These are phyloP conservation scores for Cheirogaleus major DNA, from an alignment of 2,797 vertebrate species.

Conservation along the genomic window DNA sequence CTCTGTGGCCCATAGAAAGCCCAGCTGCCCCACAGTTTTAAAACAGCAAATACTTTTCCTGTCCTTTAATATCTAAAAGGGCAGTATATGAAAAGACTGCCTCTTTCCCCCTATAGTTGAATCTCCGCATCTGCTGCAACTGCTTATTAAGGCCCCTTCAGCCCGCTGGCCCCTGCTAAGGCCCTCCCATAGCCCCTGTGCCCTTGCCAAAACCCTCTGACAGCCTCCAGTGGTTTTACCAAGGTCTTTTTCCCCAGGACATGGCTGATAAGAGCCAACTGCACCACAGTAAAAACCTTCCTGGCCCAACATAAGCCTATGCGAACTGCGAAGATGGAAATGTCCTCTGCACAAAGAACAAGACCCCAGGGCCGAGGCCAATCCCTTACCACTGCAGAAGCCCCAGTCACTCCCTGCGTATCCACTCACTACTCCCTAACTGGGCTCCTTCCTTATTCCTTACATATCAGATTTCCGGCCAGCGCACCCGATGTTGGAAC, in stretches of 20 bases:
- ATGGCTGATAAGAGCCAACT: slow-evolving; percentile 40
- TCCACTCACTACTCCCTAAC: background rate
- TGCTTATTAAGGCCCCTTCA: slow-evolving; percentile 30
- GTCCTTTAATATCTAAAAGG: slow-evolving; percentile 44
- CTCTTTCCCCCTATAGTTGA: background rate
- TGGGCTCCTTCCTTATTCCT: background rate
- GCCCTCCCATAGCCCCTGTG: background rate
- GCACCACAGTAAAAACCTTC: slow-evolving; percentile 14
- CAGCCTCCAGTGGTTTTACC: slow-evolving; percentile 34
- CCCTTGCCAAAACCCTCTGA: slow-evolving; percentile 43
- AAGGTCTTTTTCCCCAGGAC: slow-evolving; percentile 32
- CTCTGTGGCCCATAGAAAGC: slow-evolving; percentile 18
- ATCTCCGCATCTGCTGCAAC: background rate
- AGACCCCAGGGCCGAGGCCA: background rate
- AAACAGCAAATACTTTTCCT: slow-evolving; percentile 44
- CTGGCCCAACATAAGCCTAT: slow-evolving; percentile 36
- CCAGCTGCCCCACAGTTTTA: slow-evolving; percentile 46
- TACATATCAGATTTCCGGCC: slow-evolving; percentile 5
- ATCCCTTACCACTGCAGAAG: background rate
- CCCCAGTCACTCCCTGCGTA: background rate
- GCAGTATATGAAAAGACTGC: background rate
- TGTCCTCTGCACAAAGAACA: background rate
- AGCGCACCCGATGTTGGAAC: background rate
- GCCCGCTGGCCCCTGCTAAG: background rate
- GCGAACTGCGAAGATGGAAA: slow-evolving; percentile 38